Evolutionary conservation across 2,113 vertebrate species (phyloP), one percentile per base, ranked within the genome.

Genomic region (Rhodinocichla rosea): DNA sequence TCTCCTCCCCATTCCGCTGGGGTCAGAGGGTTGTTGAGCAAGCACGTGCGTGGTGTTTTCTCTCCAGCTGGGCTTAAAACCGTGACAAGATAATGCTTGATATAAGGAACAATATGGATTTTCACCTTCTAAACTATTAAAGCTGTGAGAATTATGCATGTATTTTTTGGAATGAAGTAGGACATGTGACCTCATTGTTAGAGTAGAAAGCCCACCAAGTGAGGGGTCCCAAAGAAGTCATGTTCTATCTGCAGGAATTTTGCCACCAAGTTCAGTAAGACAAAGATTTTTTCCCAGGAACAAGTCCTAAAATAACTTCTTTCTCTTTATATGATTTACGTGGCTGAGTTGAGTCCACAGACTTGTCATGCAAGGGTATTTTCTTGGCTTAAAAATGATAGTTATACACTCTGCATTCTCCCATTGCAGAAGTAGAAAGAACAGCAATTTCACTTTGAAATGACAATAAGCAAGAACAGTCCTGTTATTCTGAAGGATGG

Each of bases 11-110:
- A 20, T 57, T 30, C 13, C 5, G 2, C 13, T 35, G 26, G 2
- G 4, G 26, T 42, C 0, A 1, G 4, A 26, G 32, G 5, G 16
- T 21, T 35, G 26, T 50, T 59, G 21, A 42, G 10, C 32, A 35
- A 40, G 11, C 2, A 26, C 0, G 0, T 11, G 5, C 0, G 0
- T 32, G 35, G 5, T 67, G 26, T 42, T 67, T 50, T 50, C 14
- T 21, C 30, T 50, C 44, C 44, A 67, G 44, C 44, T 76, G 71
- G 11, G 21, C 71, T 67, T 50, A 32, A 59, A 76, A 59, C 8
- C 6, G 10, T 14, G 10, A 26, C 20, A 42, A 59, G 21, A 35
- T 83, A 67, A 77, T 44, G 24, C 8, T 73, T 86, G 20, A 19
- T 49, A 26, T 30, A 20, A 64, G 39, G 18, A 7, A 44, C 4